Evolutionary conservation across 2,797 vertebrate genomes (phyloP), one percentile per base, ranked within the genome.

Genomic region (Lacerta viridis): DNA sequence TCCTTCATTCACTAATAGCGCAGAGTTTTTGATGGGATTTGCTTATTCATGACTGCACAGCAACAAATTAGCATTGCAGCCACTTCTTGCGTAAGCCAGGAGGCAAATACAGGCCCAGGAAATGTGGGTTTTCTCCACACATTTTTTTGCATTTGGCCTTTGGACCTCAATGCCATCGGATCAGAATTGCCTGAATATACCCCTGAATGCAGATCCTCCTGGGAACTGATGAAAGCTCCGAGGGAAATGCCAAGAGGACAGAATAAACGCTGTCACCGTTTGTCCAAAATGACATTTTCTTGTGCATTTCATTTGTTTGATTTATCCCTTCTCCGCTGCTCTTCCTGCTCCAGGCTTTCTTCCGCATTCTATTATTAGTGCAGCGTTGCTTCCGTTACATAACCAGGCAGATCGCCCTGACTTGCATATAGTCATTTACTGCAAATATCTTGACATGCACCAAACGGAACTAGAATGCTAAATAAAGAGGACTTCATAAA

Each of bases 361-460:
- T 93, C 77, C 84, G 87, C 0, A 0, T 29, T 66, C 66, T 96
- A 95, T 95, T 94, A 93, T 95, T 94, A 91, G 93, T 87, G 86
- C 84, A 61, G 13, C 8, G 11, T 72, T 71, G 69, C 76, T 74
- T 1, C 18, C 39, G 1, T 95, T 95, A 95, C 93, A 91, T 95
- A 92, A 95, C 36, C 76, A 74, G 29, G 72, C 81, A 85, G 41
- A 18, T 61, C 80, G 83, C 74, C 78, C 90, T 89, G 87, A 91
- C 91, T 88, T 83, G 83, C 77, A 83, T 92, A 88, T 41, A 87
- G 69, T 59, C 87, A 83, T 41, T 0, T 2, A 36, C 89, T 92
- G 27, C 0, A 17, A 92, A 90, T 50, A 86, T 46, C 33, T 83
- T 89, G 87, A 71, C 86, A 85, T 59, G 81, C 83, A 87, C 25